Conservation (phyloP, 2,888 invertebrate genomes). For the Harmothoe impar region DNA sequence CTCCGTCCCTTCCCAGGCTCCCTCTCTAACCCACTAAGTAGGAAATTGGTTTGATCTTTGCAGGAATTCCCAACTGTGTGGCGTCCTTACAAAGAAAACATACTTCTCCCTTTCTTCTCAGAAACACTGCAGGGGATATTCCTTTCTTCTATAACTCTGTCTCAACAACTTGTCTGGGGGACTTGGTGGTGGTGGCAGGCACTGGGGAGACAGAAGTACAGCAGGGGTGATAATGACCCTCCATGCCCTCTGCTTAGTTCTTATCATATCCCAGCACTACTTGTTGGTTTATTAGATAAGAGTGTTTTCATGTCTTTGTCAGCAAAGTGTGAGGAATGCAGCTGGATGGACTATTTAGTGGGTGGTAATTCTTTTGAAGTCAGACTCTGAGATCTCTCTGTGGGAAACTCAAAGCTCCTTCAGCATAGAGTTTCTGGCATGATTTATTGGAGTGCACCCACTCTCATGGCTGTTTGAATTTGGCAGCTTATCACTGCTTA, state of each 20-base stretch:
- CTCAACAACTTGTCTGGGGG: slow-evolving; percentile 9
- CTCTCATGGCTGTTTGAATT: too few species aligned
- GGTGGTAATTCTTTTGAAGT: background rate
- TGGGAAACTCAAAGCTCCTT: background rate
- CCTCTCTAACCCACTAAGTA: background rate
- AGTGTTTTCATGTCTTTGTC: slow-evolving; percentile 15
- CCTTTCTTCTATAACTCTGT: background rate
- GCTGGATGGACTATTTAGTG: slow-evolving; percentile 18
- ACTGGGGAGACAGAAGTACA: background rate
- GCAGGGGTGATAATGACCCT: background rate
- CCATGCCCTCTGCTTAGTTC: background rate
- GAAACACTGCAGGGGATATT: slow-evolving; percentile 32
- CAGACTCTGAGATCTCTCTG: background rate
- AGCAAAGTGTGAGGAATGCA: background rate
- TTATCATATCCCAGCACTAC: background rate
- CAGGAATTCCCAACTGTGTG: background rate
- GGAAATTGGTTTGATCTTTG: slow-evolving; percentile 36
- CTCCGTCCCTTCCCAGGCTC: background rate
- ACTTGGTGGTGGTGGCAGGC: slow-evolving; percentile 1
- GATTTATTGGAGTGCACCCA: too few species aligned
- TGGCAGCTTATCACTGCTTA: too few species aligned
- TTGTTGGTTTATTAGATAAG: slow-evolving; percentile 50
- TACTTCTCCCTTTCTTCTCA: slow-evolving; percentile 14
- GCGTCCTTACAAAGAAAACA: slow-evolving; percentile 12
- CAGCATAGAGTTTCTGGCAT: too few species aligned